Conservation (phyloP, 2,888 invertebrate species). For the Theretra japonica region DNA sequence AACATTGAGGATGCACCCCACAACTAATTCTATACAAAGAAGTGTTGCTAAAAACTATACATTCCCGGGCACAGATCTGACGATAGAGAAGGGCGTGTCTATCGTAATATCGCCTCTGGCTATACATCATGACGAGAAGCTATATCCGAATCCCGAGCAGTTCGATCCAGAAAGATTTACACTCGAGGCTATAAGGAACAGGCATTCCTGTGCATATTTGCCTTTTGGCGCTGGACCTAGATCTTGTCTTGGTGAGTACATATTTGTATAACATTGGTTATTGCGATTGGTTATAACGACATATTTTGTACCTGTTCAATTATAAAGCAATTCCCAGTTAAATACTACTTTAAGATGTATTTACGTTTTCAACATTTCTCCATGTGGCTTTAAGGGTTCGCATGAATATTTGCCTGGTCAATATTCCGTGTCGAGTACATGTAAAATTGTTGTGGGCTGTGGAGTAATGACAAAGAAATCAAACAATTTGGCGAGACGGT, state of each 20-base stretch:
- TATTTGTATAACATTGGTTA: not conserved
- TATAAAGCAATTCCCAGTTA: not conserved
- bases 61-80: slow-evolving; percentile 55
- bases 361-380: too few relatives aligned
- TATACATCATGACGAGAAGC: slow-evolving; percentile 63
- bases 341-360: not conserved
- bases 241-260: slow-evolving; percentile 59
- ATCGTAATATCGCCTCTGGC: slow-evolving; percentile 56
- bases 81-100: slow-evolving; percentile 53
- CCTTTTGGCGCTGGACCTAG: slow-evolving; percentile 67
- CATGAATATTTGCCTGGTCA: too few relatives aligned
- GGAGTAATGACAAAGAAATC: too few relatives aligned
- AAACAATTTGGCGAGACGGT: too few relatives aligned
- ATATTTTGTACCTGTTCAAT: not conserved
- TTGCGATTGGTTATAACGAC: not conserved
- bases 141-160: slow-evolving; percentile 64
- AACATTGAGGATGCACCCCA: slow-evolving; percentile 68
- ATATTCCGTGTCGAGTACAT: too few relatives aligned
- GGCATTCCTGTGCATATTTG: slow-evolving; percentile 56
- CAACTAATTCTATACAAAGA: slow-evolving; percentile 57
- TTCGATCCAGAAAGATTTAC: slow-evolving; percentile 73
- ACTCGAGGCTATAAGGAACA: slow-evolving; percentile 50
- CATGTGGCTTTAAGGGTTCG: too few relatives aligned
- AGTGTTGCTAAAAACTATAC: slow-evolving; percentile 52
- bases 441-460: too few relatives aligned